These are phyloP conservation scores for Hepsetus odoe DNA, from an alignment of 2,113 vertebrate species.

Conservation along the genomic window DNA sequence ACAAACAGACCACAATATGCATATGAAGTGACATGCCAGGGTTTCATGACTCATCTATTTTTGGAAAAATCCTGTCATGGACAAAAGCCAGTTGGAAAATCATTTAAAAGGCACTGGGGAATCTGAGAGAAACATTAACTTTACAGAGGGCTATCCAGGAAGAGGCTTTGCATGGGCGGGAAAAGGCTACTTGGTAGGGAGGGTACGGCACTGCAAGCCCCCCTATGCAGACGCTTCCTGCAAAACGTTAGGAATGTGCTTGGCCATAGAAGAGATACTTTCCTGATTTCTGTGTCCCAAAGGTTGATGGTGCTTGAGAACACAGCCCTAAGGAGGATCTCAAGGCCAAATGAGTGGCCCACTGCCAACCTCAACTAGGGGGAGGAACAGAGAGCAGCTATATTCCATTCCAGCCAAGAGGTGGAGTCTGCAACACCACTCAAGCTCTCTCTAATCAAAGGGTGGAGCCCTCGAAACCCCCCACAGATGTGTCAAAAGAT, in stretches of 20 bases:
- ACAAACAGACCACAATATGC: not conserved
- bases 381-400: conserved; percentile 34
- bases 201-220: conserved; percentile 17
- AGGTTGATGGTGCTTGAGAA: conserved; percentile 50
- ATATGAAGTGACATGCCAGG: not conserved
- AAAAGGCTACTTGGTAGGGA: conserved; percentile 9
- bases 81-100: not conserved
- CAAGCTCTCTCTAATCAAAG: conserved; percentile 34
- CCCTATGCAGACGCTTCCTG: conserved; percentile 50
- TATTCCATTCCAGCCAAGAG: conserved; percentile 27
- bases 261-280: conserved; percentile 26
- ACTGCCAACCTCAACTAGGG: conserved; percentile 33
- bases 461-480: conserved; percentile 26
- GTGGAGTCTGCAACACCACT: conserved; percentile 27
- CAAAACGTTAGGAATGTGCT: conserved; percentile 48
- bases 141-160: conserved; percentile 10
- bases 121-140: conserved; percentile 20
- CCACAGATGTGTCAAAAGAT: conserved; percentile 30
- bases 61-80: conserved; percentile 7
- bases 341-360: conserved; percentile 43
- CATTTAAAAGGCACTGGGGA: not conserved
- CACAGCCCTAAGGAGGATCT: conserved; percentile 38
- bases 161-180: conserved; percentile 14
- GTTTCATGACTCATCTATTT: conserved; percentile 15
- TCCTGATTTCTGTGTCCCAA: conserved; percentile 31